phyloP scores from a whole-genome alignment of 2,888 invertebrate species.

The Heliconius charithonia region DNA sequence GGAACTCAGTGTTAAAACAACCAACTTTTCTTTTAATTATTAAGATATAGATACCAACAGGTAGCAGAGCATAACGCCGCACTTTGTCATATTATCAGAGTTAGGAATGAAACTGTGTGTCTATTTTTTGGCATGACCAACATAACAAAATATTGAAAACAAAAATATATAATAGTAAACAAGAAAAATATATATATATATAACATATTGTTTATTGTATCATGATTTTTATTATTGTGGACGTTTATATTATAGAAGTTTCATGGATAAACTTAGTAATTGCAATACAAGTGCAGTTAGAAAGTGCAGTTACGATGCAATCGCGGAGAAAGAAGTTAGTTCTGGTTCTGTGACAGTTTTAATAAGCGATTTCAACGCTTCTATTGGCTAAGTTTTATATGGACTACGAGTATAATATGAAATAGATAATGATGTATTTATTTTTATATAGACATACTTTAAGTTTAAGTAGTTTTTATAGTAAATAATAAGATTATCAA shows the following conservation, averaged over 20 bases:
- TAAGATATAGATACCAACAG: no score
- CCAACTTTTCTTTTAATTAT: no score
- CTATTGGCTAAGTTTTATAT: conserved; percentile 7
- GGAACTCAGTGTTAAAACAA: no score
- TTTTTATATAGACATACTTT: background rate
- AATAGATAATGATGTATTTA: background rate
- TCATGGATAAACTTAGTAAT: conserved; percentile 23
- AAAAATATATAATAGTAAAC: no score
- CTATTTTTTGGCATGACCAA: no score
- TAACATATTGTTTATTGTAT: background rate
- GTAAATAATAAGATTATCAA: no score
- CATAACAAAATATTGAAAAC: no score
- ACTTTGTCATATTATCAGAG: no score
- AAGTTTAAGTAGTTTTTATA: no score
- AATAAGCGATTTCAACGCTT: conserved; percentile 28
- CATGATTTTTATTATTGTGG: background rate
- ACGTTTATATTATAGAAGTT: conserved; percentile 18
- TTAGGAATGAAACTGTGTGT: no score
- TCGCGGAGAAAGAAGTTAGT: conserved; percentile 19
- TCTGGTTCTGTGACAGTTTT: conserved; percentile 10
- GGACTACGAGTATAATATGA: background rate
- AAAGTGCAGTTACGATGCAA: conserved; percentile 30
- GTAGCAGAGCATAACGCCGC: no score
- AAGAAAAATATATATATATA: background rate
- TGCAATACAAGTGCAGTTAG: conserved; percentile 29